Evolutionary conservation across 1,140 invertebrate species (phyloP).

Genomic region (Lordiphosa stackelbergi): DNA sequence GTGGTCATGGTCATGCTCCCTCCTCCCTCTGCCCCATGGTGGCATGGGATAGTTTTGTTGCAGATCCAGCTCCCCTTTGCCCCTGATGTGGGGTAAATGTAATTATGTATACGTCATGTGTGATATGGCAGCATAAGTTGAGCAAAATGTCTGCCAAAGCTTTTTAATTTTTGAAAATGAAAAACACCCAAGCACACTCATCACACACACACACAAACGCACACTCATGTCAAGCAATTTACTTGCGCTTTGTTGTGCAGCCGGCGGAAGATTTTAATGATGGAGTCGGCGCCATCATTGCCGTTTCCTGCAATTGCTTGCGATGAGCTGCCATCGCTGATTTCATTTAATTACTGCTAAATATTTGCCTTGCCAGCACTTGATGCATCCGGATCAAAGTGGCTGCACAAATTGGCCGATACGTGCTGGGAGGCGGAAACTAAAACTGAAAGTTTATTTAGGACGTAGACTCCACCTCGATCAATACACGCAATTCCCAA

Average conservation of each 20-base stretch:
- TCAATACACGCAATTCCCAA: not conserved
- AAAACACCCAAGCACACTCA: slow-evolving; percentile 28
- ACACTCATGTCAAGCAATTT: slow-evolving; percentile 53
- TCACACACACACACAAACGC: slow-evolving; percentile 1
- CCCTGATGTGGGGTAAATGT: slow-evolving; percentile 5
- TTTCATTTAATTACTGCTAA: slow-evolving; percentile 41
- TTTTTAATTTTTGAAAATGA: slow-evolving; percentile 19
- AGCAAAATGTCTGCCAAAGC: slow-evolving; percentile 44
- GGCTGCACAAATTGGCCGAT: slow-evolving; percentile 18
- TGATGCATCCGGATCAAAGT: slow-evolving; percentile 15
- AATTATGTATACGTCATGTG: slow-evolving; percentile 59
- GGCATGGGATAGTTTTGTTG: slow-evolving; percentile 32
- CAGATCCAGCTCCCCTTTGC: not conserved
- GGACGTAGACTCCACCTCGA: not conserved
- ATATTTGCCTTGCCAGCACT: slow-evolving; percentile 34
- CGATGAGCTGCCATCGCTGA: slow-evolving; percentile 16
- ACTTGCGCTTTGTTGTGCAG: slow-evolving; percentile 63
- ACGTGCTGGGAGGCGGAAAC: slow-evolving; percentile 10
- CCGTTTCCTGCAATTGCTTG: slow-evolving; percentile 17
- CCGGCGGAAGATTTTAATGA: slow-evolving; percentile 70
- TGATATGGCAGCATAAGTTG: slow-evolving; percentile 49
- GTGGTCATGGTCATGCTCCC: not conserved
- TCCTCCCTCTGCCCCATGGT: slow-evolving; percentile 1
- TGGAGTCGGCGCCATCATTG: slow-evolving; percentile 17
- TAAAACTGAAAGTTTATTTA: slow-evolving; percentile 18